A percentile compares a stretch with the other conserved stretches of the same genome.
Evolutionary conservation across 2,113 vertebrate genomes (phyloP).

Genomic region (Crotalus viridis): DNA sequence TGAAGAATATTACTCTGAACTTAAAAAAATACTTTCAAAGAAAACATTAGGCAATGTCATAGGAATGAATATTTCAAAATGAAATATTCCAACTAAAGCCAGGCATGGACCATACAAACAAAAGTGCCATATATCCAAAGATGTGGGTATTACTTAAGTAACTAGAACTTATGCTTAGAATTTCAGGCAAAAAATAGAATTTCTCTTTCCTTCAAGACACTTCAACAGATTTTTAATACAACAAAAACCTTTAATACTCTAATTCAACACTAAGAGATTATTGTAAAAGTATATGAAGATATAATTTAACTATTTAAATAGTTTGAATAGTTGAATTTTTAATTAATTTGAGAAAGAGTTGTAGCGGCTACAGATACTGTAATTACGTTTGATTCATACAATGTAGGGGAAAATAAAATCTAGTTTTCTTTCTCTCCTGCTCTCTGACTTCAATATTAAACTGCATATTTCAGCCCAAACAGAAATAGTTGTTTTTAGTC

Average conservation of each 20-base stretch:
- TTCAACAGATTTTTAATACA: slow-evolving; percentile 51
- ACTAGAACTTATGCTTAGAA: slow-evolving; percentile 43
- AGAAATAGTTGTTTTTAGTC: background rate
- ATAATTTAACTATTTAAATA: slow-evolving; percentile 14
- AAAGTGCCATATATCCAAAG: slow-evolving; percentile 57
- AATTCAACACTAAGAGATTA: slow-evolving; percentile 40
- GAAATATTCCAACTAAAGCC: slow-evolving; percentile 44
- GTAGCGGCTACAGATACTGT: slow-evolving; percentile 30
- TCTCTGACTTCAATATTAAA: background rate
- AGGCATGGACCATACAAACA: slow-evolving; percentile 53
- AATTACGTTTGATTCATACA: slow-evolving; percentile 42
- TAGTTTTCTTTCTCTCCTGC: slow-evolving; percentile 39
- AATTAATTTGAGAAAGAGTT: slow-evolving; percentile 27
- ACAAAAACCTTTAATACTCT: slow-evolving; percentile 56
- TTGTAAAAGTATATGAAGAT: slow-evolving; percentile 40
- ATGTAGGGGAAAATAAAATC: slow-evolving; percentile 51
- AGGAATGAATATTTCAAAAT: slow-evolving; percentile 45
- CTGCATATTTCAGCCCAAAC: background rate
- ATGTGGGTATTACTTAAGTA: slow-evolving; percentile 43
- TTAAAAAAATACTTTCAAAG: background rate
- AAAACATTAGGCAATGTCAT: slow-evolving; percentile 36
- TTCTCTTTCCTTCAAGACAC: slow-evolving; percentile 40
- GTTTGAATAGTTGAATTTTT: slow-evolving; percentile 42
- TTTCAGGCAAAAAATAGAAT: slow-evolving; percentile 31
- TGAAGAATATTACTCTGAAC: background rate